Conservation (phyloP, 2,888 invertebrate genomes). For the Metacarcinus magister region DNA sequence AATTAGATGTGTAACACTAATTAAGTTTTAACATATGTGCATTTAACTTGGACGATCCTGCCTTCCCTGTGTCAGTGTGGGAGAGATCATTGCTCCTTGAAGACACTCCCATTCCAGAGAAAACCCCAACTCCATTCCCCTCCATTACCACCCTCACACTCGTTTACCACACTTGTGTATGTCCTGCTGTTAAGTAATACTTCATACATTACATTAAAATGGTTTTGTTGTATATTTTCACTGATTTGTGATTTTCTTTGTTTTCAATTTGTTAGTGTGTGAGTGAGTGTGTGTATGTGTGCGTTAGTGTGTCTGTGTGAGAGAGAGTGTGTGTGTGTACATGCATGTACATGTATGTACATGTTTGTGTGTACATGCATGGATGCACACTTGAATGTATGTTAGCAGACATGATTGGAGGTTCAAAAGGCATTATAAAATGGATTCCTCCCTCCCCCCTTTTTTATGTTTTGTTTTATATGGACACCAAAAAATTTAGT, state of each 20-base stretch:
- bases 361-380: neutral
- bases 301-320: neutral
- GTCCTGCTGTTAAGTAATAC: neutral
- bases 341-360: neutral
- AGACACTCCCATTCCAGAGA: conserved; percentile 47
- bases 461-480: conserved; percentile 21
- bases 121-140: conserved; percentile 34
- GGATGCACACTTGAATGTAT: neutral
- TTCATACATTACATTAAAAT: neutral
- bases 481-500: neutral
- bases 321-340: neutral
- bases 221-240: neutral
- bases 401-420: neutral
- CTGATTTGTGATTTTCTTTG: neutral
- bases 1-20: neutral
- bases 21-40: neutral
- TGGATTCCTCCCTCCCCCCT: neutral
- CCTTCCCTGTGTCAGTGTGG: conserved; percentile 35
- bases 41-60: conserved; percentile 17
- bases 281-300: neutral
- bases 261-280: neutral
- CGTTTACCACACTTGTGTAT: neutral
- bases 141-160: conserved; percentile 41
- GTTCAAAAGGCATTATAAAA: neutral
- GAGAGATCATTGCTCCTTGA: neutral